Base-by-base conservation (phyloP, 2,888 invertebrate genomes). In the Parnassius orleans region DNA sequence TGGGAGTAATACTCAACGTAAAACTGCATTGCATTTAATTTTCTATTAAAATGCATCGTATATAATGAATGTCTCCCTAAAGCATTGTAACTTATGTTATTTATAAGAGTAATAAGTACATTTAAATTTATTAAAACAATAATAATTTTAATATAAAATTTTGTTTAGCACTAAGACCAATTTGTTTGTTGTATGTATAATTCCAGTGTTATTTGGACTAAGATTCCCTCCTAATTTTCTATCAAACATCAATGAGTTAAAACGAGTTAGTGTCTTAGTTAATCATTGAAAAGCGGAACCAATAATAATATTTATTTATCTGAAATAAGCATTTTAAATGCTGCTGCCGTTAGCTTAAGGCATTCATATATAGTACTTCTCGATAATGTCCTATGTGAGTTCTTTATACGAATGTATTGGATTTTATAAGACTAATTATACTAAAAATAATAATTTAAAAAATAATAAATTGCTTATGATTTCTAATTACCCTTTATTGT, bases 391-490 rank as follows among this genome's bases (percentile, higher is more conserved):
- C 67, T 71, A 19, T 19, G 19, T 83, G 79, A 79, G 79, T 83
- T 85, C 77, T 77, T 74, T 80, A 73, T 82, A 83, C 80, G 78
- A 78, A 77, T 81, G 79, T 87, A 86, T 81, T 82, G 79, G 84
- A 83, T 86, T 86, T 86, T 85, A 84, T 87, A 89, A 89, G 87
- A 86, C 83, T 87, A 87, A 87, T 78, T 76, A 57, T 65, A 61
- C 63, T 66, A 62, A 63, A 57, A 55, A 58, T 62, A 58, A 50
- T 57, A 58, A 54, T 58, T 58, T 51, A 62, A 62, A 58, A 54
- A 62, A 62, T 53, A 52, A 33, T 61, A 14, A 62, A 51, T 53
- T 44, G 44, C 50, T 60, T 54, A 43, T 55, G 11, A 10, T 42
- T 52, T 51, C 46, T 44, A 24, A 53, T 59, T 59, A 51, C 14